Percentiles rank a stretch among this genome's conserved stretches.
Evolutionary conservation across 2,113 vertebrate genomes (phyloP).

Genomic region (Zapornia atra): DNA sequence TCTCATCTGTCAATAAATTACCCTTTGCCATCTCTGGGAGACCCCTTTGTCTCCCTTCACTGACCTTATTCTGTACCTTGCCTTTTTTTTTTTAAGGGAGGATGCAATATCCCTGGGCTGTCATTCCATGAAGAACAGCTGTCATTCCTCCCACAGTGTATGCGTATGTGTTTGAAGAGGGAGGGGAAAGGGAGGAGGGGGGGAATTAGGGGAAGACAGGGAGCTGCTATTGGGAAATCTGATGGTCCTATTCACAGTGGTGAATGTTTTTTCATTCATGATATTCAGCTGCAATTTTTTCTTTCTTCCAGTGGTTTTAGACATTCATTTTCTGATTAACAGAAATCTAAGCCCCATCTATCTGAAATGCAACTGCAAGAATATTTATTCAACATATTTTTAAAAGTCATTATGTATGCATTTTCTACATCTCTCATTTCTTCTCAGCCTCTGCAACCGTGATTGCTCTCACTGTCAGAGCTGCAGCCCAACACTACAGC

Average conservation of each 20-base stretch:
- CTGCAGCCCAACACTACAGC: not conserved
- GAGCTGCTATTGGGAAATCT: conserved; percentile 34
- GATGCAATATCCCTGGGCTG: conserved; percentile 69
- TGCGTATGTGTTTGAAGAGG: conserved; percentile 26
- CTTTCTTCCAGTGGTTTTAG: not conserved
- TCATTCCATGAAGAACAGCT: conserved; percentile 77
- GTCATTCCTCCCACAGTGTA: conserved; percentile 69
- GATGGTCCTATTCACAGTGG: conserved; percentile 28
- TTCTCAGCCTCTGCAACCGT: not conserved
- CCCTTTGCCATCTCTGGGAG: conserved; percentile 66
- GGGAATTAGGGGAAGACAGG: conserved; percentile 33
- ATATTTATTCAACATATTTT: not conserved
- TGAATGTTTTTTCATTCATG: conserved; percentile 35
- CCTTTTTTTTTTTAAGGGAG: conserved; percentile 67
- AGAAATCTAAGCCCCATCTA: not conserved
- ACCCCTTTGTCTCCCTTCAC: conserved; percentile 67
- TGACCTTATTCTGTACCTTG: conserved; percentile 70
- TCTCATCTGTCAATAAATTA: conserved; percentile 74
- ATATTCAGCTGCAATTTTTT: conserved; percentile 6
- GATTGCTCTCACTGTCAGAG: not conserved
- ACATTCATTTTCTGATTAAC: not conserved
- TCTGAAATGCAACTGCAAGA: not conserved
- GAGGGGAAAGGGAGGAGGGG: not conserved
- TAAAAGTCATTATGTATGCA: not conserved
- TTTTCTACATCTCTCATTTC: not conserved